Conservation (phyloP, 2,797 vertebrate genomes). For the Cyclopterus lumpus region DNA sequence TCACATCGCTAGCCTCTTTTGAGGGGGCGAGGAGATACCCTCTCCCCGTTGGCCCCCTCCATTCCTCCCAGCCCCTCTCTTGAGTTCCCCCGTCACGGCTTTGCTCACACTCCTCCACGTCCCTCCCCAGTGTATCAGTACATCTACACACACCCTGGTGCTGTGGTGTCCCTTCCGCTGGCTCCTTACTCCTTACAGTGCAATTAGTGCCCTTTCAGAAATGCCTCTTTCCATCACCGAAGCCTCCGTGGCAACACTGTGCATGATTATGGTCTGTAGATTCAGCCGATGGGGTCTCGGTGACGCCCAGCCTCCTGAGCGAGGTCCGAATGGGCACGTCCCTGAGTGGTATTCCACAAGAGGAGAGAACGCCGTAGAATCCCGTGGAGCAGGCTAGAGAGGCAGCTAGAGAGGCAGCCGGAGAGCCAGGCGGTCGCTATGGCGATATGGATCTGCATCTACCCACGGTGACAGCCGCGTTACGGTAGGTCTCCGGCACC, state of each 20-base stretch:
- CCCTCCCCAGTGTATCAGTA: conserved; percentile 42
- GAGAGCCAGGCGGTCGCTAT: conserved; percentile 30
- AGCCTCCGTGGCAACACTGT: conserved; percentile 34
- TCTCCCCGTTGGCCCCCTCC: conserved; percentile 46
- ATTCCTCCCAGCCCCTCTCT: conserved; percentile 43
- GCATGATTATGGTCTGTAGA: conserved; percentile 55
- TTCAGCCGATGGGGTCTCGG: conserved; percentile 40
- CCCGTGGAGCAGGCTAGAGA: conserved; percentile 42
- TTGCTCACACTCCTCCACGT: conserved; percentile 47
- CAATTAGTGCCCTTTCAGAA: conserved; percentile 55
- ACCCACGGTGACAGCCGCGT: conserved; percentile 67
- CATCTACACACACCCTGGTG: conserved; percentile 40
- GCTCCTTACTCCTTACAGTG: conserved; percentile 28
- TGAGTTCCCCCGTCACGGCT: conserved; percentile 40
- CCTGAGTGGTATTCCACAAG: conserved; percentile 57
- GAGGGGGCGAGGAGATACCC: conserved; percentile 52
- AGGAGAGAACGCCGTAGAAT: conserved; percentile 50
- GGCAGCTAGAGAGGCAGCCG: conserved; percentile 28
- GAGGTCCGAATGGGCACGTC: conserved; percentile 46
- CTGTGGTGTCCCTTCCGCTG: conserved; percentile 20
- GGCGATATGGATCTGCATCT: conserved; percentile 50
- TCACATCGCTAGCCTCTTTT: conserved; percentile 53
- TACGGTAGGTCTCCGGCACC: conserved; percentile 63
- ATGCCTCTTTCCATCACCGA: conserved; percentile 55
- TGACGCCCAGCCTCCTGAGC: conserved; percentile 62